Evolutionary conservation across 2,113 vertebrate genomes (phyloP), one percentile per base, ranked within the genome.

Genomic region (Morone chrysops): DNA sequence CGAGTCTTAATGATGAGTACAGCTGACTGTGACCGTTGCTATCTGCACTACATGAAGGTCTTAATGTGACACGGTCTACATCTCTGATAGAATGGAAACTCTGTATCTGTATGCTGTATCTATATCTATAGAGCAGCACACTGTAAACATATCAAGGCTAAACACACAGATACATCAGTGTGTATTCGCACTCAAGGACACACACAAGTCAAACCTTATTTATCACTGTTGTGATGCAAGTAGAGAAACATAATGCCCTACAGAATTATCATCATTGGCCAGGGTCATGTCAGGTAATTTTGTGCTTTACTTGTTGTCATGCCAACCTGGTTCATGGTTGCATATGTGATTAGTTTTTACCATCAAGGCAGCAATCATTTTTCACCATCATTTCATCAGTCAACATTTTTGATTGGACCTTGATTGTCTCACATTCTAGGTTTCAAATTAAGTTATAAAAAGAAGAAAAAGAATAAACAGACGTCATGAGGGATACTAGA

Each of bases 301-400:
- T n/a, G 38, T 45, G 22, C 48, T 66, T 48, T 56, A 61, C 4
- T 48, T 18, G 84, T 71, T 56, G 81, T 59, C 81, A 61, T 81
- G 73, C 20, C 81, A 74, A 75, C 73, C 0, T 11, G 18, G 14
- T 43, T 43, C 38, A 66, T 60, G 3, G 71, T 51, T 65, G n/a
- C 50, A 31, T 25, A 9, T 67, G 43, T 18, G 16, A 40, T 78
- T 14, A 0, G 25, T 50, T 60, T 65, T 45, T 45, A 41, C 10
- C n/a, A 6, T 9, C 14, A 13, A 4, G 20, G 18, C 57, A 16
- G 47, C 2, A 48, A 75, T 54, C 13, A 7, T 38, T 61, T 56
- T 67, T 68, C 54, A 31, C 13, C 36, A 5, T n/a, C 17, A 0
- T 31, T 31, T 31, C 31, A 31, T 31, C 31, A 31, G 31, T 53